phyloP scores from a whole-genome alignment of 2,888 invertebrate species.

The Pomacea canaliculata region DNA sequence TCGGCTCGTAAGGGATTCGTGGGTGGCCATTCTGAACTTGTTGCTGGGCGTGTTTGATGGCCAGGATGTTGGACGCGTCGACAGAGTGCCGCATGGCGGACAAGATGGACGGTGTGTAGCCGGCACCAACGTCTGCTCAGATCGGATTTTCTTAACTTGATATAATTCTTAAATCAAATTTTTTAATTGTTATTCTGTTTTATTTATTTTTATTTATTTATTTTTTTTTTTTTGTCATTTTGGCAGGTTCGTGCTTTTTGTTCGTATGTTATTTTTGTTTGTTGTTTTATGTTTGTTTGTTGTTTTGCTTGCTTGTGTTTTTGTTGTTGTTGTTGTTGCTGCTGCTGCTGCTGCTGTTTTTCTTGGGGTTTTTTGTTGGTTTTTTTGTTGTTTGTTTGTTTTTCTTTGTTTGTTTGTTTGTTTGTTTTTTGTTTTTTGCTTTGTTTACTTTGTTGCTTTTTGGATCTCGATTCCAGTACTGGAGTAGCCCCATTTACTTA shows the following conservation, averaged over 20 bases:
- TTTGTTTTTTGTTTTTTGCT: neutral
- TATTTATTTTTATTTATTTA: no score
- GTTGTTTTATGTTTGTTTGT: no score
- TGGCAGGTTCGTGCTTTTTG: no score
- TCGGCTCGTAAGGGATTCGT: constrained; percentile 70
- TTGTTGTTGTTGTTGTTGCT: neutral
- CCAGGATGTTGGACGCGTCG: constrained; percentile 78
- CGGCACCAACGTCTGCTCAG: constrained; percentile 86
- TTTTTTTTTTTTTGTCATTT: no score
- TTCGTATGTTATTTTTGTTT: neutral
- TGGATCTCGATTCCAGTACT: no score
- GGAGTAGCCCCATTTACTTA: no score
- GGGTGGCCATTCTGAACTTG: neutral
- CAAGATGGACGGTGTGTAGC: constrained; percentile 82
- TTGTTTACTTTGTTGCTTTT: no score
- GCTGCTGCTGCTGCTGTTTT: no score
- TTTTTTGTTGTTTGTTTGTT: neutral
- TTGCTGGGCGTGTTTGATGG: constrained; percentile 25
- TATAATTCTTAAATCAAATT: no score
- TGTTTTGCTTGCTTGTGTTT: no score
- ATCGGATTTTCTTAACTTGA: neutral
- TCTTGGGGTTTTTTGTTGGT: neutral
- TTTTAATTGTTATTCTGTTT: neutral
- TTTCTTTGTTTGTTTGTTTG: neutral
- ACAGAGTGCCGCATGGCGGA: constrained; percentile 82